Conservation (phyloP, 1,140 invertebrate genomes). For the Asbolus verrucosus region DNA sequence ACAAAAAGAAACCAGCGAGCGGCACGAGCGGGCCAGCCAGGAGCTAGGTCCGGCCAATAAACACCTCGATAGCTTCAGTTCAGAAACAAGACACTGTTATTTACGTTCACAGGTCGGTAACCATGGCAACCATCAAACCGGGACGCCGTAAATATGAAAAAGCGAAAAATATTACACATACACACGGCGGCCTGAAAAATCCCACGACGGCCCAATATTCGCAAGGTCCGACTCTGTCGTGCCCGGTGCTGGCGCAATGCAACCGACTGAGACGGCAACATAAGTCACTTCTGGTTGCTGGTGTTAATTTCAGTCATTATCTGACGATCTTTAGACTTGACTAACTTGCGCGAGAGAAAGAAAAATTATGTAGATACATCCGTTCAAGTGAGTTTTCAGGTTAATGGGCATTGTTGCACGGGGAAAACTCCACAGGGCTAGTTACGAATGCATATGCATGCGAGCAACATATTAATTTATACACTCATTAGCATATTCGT, state of each 20-base stretch:
- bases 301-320: slow-evolving; percentile 65
- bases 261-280: slow-evolving; percentile 46
- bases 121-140: slow-evolving; percentile 61
- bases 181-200: slow-evolving; percentile 53
- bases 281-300: slow-evolving; percentile 52
- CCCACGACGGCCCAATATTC: slow-evolving; percentile 54
- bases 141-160: slow-evolving; percentile 61
- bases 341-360: slow-evolving; percentile 65
- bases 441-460: slow-evolving; percentile 64
- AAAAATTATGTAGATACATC: slow-evolving; percentile 63
- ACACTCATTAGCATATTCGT: slow-evolving; percentile 65
- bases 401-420: slow-evolving; percentile 56
- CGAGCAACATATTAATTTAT: slow-evolving; percentile 65
- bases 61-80: slow-evolving; percentile 11
- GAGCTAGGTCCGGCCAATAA: slow-evolving; percentile 46
- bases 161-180: slow-evolving; percentile 42
- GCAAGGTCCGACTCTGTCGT: slow-evolving; percentile 43
- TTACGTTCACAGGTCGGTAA: slow-evolving; percentile 60
- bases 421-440: slow-evolving; percentile 51
- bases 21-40: slow-evolving; percentile 14
- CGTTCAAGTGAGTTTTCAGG: slow-evolving; percentile 51
- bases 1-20: slow-evolving; percentile 24
- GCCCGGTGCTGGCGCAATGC: not conserved
- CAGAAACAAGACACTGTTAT: slow-evolving; percentile 58
- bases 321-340: slow-evolving; percentile 65